phyloP scores from a whole-genome alignment of 2,797 vertebrate genomes.

The Gobionotothen gibberifrons region DNA sequence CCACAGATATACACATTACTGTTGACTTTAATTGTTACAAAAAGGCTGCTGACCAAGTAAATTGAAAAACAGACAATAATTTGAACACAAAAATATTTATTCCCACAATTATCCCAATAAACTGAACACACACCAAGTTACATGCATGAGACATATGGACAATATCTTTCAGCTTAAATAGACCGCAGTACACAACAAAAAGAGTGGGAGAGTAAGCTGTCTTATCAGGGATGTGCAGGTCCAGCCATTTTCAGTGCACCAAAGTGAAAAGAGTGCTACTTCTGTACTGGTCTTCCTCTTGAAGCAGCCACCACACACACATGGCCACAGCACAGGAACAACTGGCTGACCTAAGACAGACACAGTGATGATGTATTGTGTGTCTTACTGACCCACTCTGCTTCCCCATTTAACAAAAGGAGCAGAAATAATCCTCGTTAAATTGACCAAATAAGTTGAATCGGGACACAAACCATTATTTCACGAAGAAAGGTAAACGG shows the following conservation, averaged over 20 bases:
- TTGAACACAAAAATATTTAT: constrained; percentile 58
- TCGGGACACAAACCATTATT: constrained; percentile 25
- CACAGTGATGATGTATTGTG: constrained; percentile 40
- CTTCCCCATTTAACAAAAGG: constrained; percentile 26
- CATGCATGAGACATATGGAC: constrained; percentile 3
- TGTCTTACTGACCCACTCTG: constrained; percentile 60
- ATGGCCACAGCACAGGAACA: constrained; percentile 33
- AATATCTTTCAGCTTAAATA: constrained; percentile 57
- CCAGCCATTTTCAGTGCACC: constrained; percentile 54
- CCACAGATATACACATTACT: background rate
- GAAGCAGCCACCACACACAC: constrained; percentile 43
- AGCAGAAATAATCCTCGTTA: background rate
- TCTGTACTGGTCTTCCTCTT: constrained; percentile 42
- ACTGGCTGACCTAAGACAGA: constrained; percentile 59
- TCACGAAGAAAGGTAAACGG: constrained; percentile 11
- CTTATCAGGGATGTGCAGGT: constrained; percentile 79
- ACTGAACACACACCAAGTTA: constrained; percentile 12
- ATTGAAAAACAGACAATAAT: background rate
- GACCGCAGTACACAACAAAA: constrained; percentile 35
- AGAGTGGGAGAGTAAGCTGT: constrained; percentile 50
- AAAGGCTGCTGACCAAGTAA: background rate
- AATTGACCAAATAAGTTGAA: constrained; percentile 13
- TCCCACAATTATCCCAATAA: constrained; percentile 18
- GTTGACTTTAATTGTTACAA: background rate
- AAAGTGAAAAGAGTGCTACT: constrained; percentile 51